Percentiles rank a stretch among this genome's conserved stretches.
phyloP scores from a whole-genome alignment of 92 coral and sea anemone genomes.

The Porites cylindrica region DNA sequence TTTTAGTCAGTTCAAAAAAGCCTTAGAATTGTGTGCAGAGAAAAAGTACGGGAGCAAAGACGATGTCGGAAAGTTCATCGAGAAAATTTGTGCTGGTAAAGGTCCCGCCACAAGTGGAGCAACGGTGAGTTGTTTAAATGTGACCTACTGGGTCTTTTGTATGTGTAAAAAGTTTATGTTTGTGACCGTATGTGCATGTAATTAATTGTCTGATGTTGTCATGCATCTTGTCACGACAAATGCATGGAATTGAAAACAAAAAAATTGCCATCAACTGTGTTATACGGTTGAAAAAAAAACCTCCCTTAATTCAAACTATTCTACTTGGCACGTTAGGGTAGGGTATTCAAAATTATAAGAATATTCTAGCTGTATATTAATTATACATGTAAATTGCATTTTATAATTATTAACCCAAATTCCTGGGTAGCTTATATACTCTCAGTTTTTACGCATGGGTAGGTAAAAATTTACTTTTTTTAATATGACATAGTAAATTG shows the following conservation, averaged over 20 bases:
- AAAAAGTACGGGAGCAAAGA: slow-evolving; percentile 76
- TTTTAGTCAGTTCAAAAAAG: slow-evolving; percentile 77
- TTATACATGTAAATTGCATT: too few relatives aligned
- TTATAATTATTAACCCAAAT: background rate
- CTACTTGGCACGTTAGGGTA: too few relatives aligned
- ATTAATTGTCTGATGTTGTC: too few relatives aligned
- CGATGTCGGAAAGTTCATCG: slow-evolving; percentile 67
- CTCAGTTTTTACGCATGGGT: too few relatives aligned
- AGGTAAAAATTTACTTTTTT: too few relatives aligned
- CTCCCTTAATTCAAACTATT: too few relatives aligned
- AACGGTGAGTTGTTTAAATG: slow-evolving; percentile 71
- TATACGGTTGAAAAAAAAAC: too few relatives aligned
- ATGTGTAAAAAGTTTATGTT: background rate
- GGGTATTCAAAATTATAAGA: background rate
- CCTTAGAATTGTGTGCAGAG: slow-evolving; percentile 83
- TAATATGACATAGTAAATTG: too few relatives aligned
- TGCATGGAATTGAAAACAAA: too few relatives aligned
- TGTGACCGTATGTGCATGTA: too few relatives aligned
- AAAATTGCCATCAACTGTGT: too few relatives aligned
- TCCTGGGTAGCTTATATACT: background rate
- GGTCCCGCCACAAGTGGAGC: slow-evolving; percentile 86
- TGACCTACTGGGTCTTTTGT: background rate
- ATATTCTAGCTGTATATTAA: background rate
- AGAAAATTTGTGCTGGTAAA: slow-evolving; percentile 80
- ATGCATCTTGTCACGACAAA: too few relatives aligned